phyloP scores from a whole-genome alignment of 2,797 vertebrate species.

The Sebastes elongatus region DNA sequence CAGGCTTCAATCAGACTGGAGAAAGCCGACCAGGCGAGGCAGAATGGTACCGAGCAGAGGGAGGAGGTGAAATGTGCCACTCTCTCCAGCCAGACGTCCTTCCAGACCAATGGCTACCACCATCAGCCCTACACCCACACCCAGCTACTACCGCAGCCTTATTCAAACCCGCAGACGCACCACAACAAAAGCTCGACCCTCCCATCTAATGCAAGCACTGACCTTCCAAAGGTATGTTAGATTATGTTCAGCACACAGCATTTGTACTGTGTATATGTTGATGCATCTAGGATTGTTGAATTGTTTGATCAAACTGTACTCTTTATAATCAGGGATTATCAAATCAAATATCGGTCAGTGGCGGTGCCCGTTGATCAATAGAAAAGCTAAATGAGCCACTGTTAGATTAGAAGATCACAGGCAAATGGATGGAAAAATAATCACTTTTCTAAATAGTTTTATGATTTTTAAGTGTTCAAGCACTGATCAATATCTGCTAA shows the following conservation, averaged over 20 bases:
- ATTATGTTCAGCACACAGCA: neutral
- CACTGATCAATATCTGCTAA: neutral
- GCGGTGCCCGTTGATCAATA: neutral
- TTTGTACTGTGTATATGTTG: neutral
- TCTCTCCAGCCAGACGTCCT: slow-evolving; percentile 3
- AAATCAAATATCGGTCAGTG: neutral
- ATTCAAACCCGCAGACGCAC: slow-evolving; percentile 15
- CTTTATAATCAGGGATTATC: neutral
- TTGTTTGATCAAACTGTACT: neutral
- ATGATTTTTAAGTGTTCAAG: neutral
- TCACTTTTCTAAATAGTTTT: neutral
- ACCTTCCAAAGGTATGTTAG: slow-evolving; percentile 44
- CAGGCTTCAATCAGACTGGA: slow-evolving; percentile 43
- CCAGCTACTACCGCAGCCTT: slow-evolving; percentile 6
- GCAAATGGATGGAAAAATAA: neutral
- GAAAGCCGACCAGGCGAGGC: slow-evolving; percentile 58
- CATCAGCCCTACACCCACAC: slow-evolving; percentile 11
- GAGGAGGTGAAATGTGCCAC: slow-evolving; percentile 19
- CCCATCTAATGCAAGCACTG: slow-evolving; percentile 1
- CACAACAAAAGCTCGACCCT: neutral
- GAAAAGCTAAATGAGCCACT: neutral
- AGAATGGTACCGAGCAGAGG: slow-evolving; percentile 39
- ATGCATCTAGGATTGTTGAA: neutral
- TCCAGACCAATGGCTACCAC: slow-evolving; percentile 18
- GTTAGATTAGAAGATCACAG: neutral